A percentile compares a stretch with the other conserved stretches of the same genome.
Evolutionary conservation across 1,140 invertebrate species (phyloP).

Genomic region (Panagrolaimus sp.): DNA sequence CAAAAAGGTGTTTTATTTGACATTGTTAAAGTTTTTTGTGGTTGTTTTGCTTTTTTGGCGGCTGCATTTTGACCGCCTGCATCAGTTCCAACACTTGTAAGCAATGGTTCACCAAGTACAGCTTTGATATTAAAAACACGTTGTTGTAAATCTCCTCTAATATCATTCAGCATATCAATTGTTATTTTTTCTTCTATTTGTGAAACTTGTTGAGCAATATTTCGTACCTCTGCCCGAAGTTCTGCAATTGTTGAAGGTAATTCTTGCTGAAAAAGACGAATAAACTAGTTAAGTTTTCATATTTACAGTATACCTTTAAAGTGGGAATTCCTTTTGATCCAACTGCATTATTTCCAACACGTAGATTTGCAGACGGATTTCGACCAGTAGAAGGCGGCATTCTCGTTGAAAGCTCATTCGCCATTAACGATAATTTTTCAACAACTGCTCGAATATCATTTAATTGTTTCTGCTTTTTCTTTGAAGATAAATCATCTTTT

Average conservation of each 20-base stretch:
- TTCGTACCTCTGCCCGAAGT: conserved; percentile 43
- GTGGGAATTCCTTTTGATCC: conserved; percentile 1
- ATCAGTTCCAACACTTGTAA: conserved; percentile 8
- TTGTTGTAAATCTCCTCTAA: conserved; percentile 38
- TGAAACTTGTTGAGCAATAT: conserved; percentile 44
- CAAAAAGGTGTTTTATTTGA: conserved; percentile 94
- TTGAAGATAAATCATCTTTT: neutral
- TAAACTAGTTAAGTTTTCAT: neutral
- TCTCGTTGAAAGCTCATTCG: conserved; percentile 23
- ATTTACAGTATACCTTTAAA: neutral
- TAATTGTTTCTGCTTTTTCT: conserved; percentile 22
- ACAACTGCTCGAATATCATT: conserved; percentile 31
- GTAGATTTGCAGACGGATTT: conserved; percentile 21
- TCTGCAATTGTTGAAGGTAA: conserved; percentile 11
- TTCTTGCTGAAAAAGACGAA: neutral
- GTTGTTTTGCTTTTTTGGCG: conserved; percentile 30
- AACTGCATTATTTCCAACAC: neutral
- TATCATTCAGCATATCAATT: conserved; percentile 37
- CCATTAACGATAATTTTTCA: conserved; percentile 29
- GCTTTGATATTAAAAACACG: conserved; percentile 46
- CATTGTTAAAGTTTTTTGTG: conserved; percentile 15
- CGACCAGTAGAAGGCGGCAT: conserved; percentile 19
- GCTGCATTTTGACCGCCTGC: too few species aligned
- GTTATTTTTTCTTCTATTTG: conserved; percentile 45
- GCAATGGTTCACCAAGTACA: conserved; percentile 41